Evolutionary conservation across 2,888 invertebrate genomes (phyloP), one percentile per base, ranked within the genome.

Genomic region (Nesidiocoris tenuis): DNA sequence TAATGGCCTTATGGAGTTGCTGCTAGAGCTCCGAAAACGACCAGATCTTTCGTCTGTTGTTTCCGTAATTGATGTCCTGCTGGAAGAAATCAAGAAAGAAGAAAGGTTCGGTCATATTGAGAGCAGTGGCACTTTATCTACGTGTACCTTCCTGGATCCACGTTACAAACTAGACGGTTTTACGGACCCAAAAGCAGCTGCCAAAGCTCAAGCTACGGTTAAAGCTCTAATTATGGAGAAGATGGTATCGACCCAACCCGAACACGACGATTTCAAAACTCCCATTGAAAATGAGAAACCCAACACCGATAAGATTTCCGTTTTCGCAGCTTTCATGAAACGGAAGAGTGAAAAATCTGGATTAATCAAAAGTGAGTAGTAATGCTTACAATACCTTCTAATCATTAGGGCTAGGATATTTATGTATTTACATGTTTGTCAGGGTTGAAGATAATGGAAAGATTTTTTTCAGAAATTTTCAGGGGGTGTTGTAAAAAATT

Each of bases 141-240:
- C 75, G 18, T 72, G 78, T 61, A 75, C 77, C 22, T 78, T 77
- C 63, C 72, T 76, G 65, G 77, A 76, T 64, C 75, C 75, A 55
- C 54, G 79, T 55, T 77, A 68, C 63, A 77, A 77, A 64, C 67
- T 74, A 24, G 66, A 67, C 61, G 77, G 65, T 25, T 77, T 75
- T 16, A 21, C 21, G 0, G 74, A 74, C 21, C 5, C 18, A 25
- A 63, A 39, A 2, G 74, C 64, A 24, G 74, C 74, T 55, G 2
- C 19, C 2, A 74, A 65, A n/a, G 64, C 74, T 21, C 12, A 74
- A 65, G 64, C 21, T 12, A 7, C 7, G 19, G 74, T 74, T 0
- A 74, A 74, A 65, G 19, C 39, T 16, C 54, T 74, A 2, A n/a
- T 74, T 7, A 18, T 65, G 54, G 39, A 18, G 1, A 74, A 74